phyloP scores from a whole-genome alignment of 1,140 invertebrate species.

The Dendroctonus valens region DNA sequence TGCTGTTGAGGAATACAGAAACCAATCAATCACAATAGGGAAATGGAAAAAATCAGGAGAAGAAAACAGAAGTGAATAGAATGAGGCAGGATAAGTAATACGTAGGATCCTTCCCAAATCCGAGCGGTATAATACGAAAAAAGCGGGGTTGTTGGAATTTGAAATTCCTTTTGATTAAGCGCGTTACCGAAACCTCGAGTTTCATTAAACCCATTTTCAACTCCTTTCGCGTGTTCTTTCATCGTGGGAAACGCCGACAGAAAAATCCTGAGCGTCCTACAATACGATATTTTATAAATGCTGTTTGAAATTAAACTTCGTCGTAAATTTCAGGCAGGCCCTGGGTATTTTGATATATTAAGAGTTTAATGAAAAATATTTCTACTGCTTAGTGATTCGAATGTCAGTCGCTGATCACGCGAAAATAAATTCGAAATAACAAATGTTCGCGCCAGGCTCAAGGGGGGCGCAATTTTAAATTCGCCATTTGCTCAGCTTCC shows the following conservation, averaged over 20 bases:
- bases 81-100: too few species aligned
- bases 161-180: too few species aligned
- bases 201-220: background rate
- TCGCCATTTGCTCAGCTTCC: too few species aligned
- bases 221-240: conserved; percentile 10
- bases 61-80: too few species aligned
- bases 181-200: too few species aligned
- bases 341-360: conserved; percentile 16
- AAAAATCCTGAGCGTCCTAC: conserved; percentile 1
- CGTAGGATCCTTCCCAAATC: too few species aligned
- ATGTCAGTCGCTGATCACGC: conserved; percentile 12
- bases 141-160: too few species aligned
- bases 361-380: conserved; percentile 16
- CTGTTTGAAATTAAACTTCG: conserved; percentile 20
- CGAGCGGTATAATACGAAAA: too few species aligned
- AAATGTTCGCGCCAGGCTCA: background rate
- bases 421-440: conserved; percentile 15
- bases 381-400: conserved; percentile 5
- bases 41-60: too few species aligned
- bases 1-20: too few species aligned
- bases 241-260: background rate
- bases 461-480: too few species aligned
- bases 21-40: too few species aligned
- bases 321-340: conserved; percentile 11
- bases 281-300: conserved; percentile 21